phyloP scores from a whole-genome alignment of 2,113 vertebrate species.

The Empidonax traillii region DNA sequence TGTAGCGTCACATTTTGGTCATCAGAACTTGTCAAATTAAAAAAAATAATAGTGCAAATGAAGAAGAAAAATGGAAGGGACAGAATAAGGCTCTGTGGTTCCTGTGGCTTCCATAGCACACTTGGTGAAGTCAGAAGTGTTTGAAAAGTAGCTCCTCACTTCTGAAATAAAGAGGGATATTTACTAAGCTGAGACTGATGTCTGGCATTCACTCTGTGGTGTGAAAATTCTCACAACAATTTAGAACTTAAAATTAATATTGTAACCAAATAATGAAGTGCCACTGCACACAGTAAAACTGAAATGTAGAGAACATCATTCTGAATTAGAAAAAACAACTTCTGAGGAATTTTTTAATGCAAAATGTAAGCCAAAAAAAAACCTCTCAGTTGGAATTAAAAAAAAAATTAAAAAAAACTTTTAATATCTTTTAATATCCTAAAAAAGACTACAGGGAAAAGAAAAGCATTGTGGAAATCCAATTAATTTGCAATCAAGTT shows the following conservation, averaged over 20 bases:
- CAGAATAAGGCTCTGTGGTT: neutral
- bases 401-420: neutral
- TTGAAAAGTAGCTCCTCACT: neutral
- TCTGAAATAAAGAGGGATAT: neutral
- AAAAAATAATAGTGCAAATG: conserved; percentile 36
- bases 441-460: neutral
- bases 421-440: neutral
- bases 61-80: conserved; percentile 1
- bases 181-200: neutral
- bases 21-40: conserved; percentile 46
- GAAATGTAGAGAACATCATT: neutral
- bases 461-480: neutral
- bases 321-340: neutral
- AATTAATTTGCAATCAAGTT: neutral
- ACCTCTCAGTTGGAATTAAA: neutral
- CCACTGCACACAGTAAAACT: accelerated
- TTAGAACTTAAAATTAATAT: neutral
- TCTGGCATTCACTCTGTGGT: neutral
- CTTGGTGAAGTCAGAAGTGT: neutral
- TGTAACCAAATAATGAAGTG: neutral
- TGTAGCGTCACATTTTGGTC: neutral
- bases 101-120: neutral
- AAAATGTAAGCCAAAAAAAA: neutral
- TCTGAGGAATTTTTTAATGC: neutral
- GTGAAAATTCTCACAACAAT: neutral